phyloP scores from a whole-genome alignment of 2,113 vertebrate species.

The Setophaga kirtlandii region DNA sequence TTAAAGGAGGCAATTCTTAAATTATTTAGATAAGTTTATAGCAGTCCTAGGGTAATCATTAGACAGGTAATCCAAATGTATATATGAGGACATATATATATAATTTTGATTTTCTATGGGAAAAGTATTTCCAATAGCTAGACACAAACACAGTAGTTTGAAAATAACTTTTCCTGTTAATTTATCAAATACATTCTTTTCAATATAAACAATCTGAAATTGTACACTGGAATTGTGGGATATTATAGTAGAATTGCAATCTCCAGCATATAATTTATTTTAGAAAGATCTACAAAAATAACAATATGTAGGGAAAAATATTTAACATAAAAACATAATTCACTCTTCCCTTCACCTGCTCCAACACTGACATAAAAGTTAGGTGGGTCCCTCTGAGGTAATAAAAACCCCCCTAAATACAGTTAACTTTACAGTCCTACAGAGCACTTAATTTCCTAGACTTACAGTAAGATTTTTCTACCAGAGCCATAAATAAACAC shows the following conservation, averaged over 20 bases:
- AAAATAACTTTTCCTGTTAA: slow-evolving; percentile 69
- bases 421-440: slow-evolving; percentile 42
- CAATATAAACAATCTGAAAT: slow-evolving; percentile 60
- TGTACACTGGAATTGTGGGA: slow-evolving; percentile 27
- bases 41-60: slow-evolving; percentile 62
- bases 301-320: slow-evolving; percentile 52
- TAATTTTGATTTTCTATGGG: slow-evolving; percentile 43
- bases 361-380: slow-evolving; percentile 6
- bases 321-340: slow-evolving; percentile 36
- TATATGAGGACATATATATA: slow-evolving; percentile 68
- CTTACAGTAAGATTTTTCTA: slow-evolving; percentile 42
- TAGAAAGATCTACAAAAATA: slow-evolving; percentile 54
- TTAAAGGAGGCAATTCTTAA: slow-evolving; percentile 75
- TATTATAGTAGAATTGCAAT: slow-evolving; percentile 36
- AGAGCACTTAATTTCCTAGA: slow-evolving; percentile 55
- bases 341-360: slow-evolving; percentile 24
- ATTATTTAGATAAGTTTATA: slow-evolving; percentile 70
- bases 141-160: slow-evolving; percentile 60
- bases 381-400: slow-evolving; percentile 34
- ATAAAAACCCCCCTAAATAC: neutral
- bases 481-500: slow-evolving; percentile 7
- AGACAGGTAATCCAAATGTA: slow-evolving; percentile 71
- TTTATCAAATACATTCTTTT: slow-evolving; percentile 70
- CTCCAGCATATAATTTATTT: slow-evolving; percentile 65
- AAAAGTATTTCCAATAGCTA: slow-evolving; percentile 71